phyloP scores from a whole-genome alignment of 2,888 invertebrate species.

The Drosophila flavopinicola region DNA sequence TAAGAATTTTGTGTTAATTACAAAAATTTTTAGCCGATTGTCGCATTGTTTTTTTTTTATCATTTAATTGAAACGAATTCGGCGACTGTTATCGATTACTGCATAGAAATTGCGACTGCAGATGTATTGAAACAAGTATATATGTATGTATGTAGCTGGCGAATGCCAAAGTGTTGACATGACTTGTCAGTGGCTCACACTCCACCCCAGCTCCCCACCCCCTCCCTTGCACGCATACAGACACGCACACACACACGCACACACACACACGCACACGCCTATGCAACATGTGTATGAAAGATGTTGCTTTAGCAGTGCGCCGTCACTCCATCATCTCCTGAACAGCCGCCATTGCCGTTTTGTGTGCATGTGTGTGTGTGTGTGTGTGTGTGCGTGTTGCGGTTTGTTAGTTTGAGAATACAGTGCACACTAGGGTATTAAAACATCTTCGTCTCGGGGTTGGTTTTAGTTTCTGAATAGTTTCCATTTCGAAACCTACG shows the following conservation, averaged over 20 bases:
- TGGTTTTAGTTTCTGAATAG: too few relatives aligned
- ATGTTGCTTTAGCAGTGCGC: conserved; percentile 43
- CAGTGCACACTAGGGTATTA: too few relatives aligned
- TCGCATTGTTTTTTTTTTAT: conserved; percentile 27
- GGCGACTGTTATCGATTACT: conserved; percentile 11
- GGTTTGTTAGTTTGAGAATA: conserved; percentile 50
- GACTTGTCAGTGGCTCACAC: conserved; percentile 39
- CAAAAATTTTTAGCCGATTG: too few relatives aligned
- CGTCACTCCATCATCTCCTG: conserved; percentile 44
- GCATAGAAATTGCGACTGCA: conserved; percentile 15
- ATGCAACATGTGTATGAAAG: conserved; percentile 56
- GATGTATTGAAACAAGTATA: conserved; percentile 1
- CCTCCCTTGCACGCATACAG: neutral
- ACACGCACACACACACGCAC: neutral
- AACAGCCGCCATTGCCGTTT: conserved; percentile 50
- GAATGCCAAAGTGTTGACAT: conserved; percentile 50
- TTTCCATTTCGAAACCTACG: too few relatives aligned
- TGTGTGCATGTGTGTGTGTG: neutral
- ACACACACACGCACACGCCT: conserved; percentile 2
- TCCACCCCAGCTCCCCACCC: neutral
- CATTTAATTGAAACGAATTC: conserved; percentile 38
- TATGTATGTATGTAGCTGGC: conserved; percentile 7
- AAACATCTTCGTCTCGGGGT: too few relatives aligned
- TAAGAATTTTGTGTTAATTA: conserved; percentile 40
- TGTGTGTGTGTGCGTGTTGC: conserved; percentile 17